A percentile compares a stretch with the other conserved stretches of the same genome.
These are phyloP conservation scores for Leptinotarsa defecta DNA, from an alignment of 1,140 invertebrate genomes.

Conservation along the genomic window DNA sequence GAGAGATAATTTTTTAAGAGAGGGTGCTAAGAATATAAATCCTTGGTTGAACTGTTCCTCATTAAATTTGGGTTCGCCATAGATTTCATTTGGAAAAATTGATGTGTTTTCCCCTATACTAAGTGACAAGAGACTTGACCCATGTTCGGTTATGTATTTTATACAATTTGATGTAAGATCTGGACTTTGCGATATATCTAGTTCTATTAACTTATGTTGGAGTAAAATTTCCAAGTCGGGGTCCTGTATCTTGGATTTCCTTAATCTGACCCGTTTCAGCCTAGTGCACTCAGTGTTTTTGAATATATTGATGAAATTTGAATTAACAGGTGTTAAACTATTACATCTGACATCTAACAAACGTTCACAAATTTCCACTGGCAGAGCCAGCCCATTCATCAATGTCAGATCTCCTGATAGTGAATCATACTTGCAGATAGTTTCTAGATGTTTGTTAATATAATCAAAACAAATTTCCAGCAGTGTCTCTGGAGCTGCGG, in stretches of 20 bases:
- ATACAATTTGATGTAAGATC: conserved; percentile 61
- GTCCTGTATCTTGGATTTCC: conserved; percentile 72
- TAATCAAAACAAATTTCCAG: conserved; percentile 68
- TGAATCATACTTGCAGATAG: conserved; percentile 59
- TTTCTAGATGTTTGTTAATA: conserved; percentile 66
- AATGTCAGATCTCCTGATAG: conserved; percentile 55
- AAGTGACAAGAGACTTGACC: conserved; percentile 55
- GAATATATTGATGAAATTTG: conserved; percentile 75
- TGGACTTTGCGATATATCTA: conserved; percentile 75
- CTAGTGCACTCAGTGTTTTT: conserved; percentile 68
- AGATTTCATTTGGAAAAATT: conserved; percentile 50
- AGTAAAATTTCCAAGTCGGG: conserved; percentile 69
- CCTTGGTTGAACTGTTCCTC: conserved; percentile 56
- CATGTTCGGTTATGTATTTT: conserved; percentile 55
- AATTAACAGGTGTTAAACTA: conserved; percentile 63
- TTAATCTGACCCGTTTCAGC: conserved; percentile 71
- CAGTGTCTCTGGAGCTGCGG: conserved; percentile 56
- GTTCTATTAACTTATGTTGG: conserved; percentile 70
- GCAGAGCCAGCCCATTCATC: conserved; percentile 64
- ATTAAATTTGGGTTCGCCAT: conserved; percentile 45
- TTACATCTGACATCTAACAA: conserved; percentile 66
- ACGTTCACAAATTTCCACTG: conserved; percentile 73
- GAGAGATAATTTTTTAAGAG: conserved; percentile 67
- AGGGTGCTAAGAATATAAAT: conserved; percentile 68
- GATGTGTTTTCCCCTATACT: conserved; percentile 58